Conservation (phyloP, 1,140 invertebrate genomes). For the Drosophila jambulina region DNA sequence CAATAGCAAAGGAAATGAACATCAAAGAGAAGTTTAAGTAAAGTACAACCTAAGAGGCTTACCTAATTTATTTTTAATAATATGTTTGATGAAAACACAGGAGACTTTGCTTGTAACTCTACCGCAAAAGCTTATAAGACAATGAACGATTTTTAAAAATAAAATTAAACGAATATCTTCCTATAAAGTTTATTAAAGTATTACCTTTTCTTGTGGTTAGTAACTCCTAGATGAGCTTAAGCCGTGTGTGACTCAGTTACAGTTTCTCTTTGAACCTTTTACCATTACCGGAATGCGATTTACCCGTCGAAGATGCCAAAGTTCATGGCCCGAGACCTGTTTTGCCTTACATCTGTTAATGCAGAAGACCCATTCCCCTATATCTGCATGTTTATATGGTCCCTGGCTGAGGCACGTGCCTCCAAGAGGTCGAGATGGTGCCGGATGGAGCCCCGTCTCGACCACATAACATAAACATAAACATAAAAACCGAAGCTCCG, state of each 20-base stretch:
- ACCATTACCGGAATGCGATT: constrained; percentile 27
- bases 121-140: neutral
- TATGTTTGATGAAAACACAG: neutral
- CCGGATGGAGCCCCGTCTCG: constrained; percentile 25
- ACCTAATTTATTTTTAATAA: neutral
- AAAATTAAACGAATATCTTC: neutral
- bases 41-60: constrained; percentile 5
- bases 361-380: constrained; percentile 22
- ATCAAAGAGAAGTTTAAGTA: constrained; percentile 2
- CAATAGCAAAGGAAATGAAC: neutral
- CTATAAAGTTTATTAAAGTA: constrained; percentile 5
- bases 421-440: neutral
- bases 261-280: constrained; percentile 40
- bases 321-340: constrained; percentile 37
- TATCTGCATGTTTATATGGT: constrained; percentile 42
- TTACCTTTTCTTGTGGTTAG: neutral
- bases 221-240: neutral
- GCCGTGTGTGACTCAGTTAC: neutral
- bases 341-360: constrained; percentile 21
- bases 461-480: constrained; percentile 51
- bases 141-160: neutral
- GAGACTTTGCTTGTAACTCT: neutral
- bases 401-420: constrained; percentile 48
- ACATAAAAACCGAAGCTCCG: constrained; percentile 44
- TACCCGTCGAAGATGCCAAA: constrained; percentile 3